These are phyloP conservation scores for Drosophila kurseongensis DNA, from an alignment of 1,140 invertebrate species.

Conservation along the genomic window DNA sequence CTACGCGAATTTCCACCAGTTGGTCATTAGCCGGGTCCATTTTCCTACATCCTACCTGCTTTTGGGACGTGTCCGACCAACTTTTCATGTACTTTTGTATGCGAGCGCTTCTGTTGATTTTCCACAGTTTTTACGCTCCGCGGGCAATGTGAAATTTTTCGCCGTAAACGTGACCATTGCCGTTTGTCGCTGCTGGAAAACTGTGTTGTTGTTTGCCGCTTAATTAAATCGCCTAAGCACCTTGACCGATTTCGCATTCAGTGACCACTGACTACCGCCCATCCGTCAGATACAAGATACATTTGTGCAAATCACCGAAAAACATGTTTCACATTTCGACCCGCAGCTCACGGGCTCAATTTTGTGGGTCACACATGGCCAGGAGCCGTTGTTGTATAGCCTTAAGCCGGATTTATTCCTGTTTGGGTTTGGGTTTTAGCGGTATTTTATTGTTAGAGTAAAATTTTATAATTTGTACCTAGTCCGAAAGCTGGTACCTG, in stretches of 20 bases:
- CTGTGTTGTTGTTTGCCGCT: conserved; percentile 37
- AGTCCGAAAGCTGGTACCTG: background rate
- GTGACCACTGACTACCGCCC: conserved; percentile 12
- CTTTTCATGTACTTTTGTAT: conserved; percentile 57
- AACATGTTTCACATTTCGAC: conserved; percentile 57
- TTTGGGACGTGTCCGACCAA: conserved; percentile 48
- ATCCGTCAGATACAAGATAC: conserved; percentile 31
- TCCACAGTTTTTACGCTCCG: conserved; percentile 64
- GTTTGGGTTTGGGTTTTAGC: conserved; percentile 5
- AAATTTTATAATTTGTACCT: background rate
- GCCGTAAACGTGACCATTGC: conserved; percentile 66
- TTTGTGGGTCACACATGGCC: conserved; percentile 46
- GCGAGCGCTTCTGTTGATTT: conserved; percentile 45
- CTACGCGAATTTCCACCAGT: conserved; percentile 55
- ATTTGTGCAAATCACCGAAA: conserved; percentile 77
- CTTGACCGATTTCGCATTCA: conserved; percentile 72
- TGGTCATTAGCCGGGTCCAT: conserved; percentile 64
- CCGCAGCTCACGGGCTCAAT: conserved; percentile 9
- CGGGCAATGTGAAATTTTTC: conserved; percentile 47
- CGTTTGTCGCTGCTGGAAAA: conserved; percentile 28
- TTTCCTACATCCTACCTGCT: conserved; percentile 47
- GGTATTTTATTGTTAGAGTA: background rate
- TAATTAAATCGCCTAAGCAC: conserved; percentile 79
- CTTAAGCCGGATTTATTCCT: conserved; percentile 45
- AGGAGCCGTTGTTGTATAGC: conserved; percentile 13